Evolutionary conservation across 2,888 invertebrate species (phyloP), one percentile per base, ranked within the genome.

Genomic region (Drosophila borborema): DNA sequence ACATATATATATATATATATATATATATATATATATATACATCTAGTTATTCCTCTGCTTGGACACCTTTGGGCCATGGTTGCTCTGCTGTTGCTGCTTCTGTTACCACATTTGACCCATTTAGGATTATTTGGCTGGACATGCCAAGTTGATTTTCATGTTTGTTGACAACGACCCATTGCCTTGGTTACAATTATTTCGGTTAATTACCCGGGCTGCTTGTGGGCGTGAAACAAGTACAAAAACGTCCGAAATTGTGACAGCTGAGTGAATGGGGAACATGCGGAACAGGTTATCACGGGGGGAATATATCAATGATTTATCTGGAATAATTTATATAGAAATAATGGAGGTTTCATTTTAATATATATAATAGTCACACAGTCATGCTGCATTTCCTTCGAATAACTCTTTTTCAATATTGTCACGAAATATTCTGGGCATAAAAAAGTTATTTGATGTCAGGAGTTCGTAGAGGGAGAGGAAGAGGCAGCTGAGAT

Each of bases 31-130:
- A 46, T 1, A 46, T 16, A 4, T 14, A 45, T 46, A 23, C 14
- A 46, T 45, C 28, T 10, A 9, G 49, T 34, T 6, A 14, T 18
- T 51, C 18, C 51, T 20, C 51, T 74, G 74, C 60, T 45, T 61
- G 36, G 23, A 51, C 34, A 34, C 18, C 48, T 63, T 18, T 5
- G n/a, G 49, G 49, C 34, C 2, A 34, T 12, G 12, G 75, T 60
- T 48, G 66, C n/a, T n/a, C 28, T 31, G 5, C 48, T 49, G 49
- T n/a, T 31, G 55, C 12, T 43, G 43, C 16, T 16, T 62, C 53
- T 58, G 55, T 69, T 48, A 58, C 74, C 54, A 54, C 62, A 64
- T 40, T 62, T 78, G 76, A 76, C 76, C 80, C 76, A 78, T 53
- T 53, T 78, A 63, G 75, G 79, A 20, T 5, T 6, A 72, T 36